Evolutionary conservation across 1,140 invertebrate species (phyloP).

Genomic region (Meloidogyne chitwoodi): DNA sequence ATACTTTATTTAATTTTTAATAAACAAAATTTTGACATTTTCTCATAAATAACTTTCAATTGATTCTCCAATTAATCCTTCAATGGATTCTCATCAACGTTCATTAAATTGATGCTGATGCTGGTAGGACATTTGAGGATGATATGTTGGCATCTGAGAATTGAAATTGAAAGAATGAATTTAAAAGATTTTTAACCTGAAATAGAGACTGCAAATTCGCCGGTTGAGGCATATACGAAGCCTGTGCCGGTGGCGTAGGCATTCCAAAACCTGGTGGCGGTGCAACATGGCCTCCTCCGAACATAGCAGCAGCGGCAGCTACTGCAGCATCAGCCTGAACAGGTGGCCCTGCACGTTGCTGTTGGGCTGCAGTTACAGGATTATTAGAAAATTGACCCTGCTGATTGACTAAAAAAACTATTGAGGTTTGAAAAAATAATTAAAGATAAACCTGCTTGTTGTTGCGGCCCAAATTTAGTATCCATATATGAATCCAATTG

Average conservation of each 20-base stretch:
- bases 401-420: not conserved
- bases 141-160: conserved; percentile 19
- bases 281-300: conserved; percentile 10
- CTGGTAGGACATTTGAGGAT: conserved; percentile 11
- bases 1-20: too few relatives aligned
- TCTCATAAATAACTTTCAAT: too few relatives aligned
- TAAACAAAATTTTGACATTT: too few relatives aligned
- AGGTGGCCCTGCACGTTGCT: conserved; percentile 2
- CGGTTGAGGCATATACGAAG: conserved; percentile 13
- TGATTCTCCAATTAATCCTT: too few relatives aligned
- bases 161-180: not conserved
- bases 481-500: conserved; percentile 16
- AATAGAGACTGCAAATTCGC: conserved; percentile 15
- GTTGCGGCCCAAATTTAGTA: conserved; percentile 4
- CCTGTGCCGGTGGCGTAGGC: conserved; percentile 8
- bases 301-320: not conserved
- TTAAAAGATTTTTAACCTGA: not conserved
- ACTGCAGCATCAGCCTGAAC: not conserved
- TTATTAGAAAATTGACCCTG: not conserved
- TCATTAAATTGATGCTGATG: conserved; percentile 11
- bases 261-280: conserved; percentile 20
- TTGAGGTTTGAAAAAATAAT: not conserved
- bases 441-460: not conserved
- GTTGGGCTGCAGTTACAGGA: not conserved
- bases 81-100: too few relatives aligned